These are phyloP conservation scores for Pampusana beccarii DNA, from an alignment of 2,113 vertebrate genomes.

Conservation along the genomic window DNA sequence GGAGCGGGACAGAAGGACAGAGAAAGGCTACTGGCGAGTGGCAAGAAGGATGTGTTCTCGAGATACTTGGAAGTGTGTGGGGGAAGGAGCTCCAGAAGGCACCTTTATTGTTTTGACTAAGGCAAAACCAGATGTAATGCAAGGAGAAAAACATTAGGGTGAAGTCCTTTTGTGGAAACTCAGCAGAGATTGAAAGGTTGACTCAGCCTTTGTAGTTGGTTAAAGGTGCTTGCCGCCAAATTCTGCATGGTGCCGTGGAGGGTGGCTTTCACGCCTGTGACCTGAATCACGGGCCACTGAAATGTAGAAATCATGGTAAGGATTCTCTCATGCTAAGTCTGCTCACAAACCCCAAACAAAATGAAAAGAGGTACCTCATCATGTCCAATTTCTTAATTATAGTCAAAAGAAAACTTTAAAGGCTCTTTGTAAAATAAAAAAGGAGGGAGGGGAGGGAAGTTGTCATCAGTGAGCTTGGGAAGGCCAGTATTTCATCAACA, in stretches of 20 bases:
- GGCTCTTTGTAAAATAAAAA: background rate
- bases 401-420: conserved; percentile 7
- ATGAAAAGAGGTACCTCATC: background rate
- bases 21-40: background rate
- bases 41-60: background rate
- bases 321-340: background rate
- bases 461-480: background rate
- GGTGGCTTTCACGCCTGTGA: background rate
- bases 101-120: background rate
- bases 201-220: rapidly evolving
- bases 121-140: background rate
- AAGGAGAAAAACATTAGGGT: background rate
- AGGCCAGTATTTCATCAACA: conserved; percentile 3
- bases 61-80: background rate
- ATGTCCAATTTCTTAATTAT: background rate
- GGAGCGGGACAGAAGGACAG: background rate
- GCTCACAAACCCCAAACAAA: background rate
- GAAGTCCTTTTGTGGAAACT: background rate
- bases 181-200: background rate
- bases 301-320: background rate
- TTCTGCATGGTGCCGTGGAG: background rate
- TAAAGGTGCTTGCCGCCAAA: background rate
- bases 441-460: background rate
- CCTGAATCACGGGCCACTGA: background rate
- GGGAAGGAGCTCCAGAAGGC: background rate